phyloP scores from a whole-genome alignment of 2,797 vertebrate genomes.

The Epinephelus coioides region DNA sequence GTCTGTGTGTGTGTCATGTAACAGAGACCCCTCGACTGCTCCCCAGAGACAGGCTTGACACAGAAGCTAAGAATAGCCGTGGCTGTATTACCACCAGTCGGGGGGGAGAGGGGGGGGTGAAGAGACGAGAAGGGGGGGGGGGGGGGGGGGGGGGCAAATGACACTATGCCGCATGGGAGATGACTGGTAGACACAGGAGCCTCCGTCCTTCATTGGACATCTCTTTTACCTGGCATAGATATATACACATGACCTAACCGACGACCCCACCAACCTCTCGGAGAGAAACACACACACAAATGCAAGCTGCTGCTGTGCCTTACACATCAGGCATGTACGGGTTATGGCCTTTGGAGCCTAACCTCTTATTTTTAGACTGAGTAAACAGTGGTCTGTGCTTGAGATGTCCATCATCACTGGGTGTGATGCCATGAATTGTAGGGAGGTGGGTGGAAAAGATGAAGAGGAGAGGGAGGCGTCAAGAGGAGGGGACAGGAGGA shows the following conservation, averaged over 20 bases:
- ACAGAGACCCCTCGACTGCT: conserved; percentile 68
- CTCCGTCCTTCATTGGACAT: conserved; percentile 57
- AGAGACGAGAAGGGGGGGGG: conserved; percentile 26
- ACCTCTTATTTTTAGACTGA: conserved; percentile 83
- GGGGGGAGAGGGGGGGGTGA: conserved; percentile 12
- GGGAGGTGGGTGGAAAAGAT: conserved; percentile 50
- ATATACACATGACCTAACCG: conserved; percentile 38
- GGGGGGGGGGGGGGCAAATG: conserved; percentile 34
- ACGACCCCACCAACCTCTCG: conserved; percentile 44
- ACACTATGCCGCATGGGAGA: conserved; percentile 59
- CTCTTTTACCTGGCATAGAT: conserved; percentile 68
- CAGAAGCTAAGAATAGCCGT: conserved; percentile 84
- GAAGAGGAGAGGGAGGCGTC: conserved; percentile 44
- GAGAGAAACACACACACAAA: conserved; percentile 12
- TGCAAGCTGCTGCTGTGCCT: conserved; percentile 14
- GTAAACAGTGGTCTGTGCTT: conserved; percentile 72
- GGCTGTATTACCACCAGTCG: conserved; percentile 51
- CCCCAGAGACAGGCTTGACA: conserved; percentile 73
- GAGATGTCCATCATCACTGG: conserved; percentile 63
- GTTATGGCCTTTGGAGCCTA: conserved; percentile 68
- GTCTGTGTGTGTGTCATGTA: conserved; percentile 43
- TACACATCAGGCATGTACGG: conserved; percentile 71
- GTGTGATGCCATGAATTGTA: conserved; percentile 45
- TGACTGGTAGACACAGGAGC: conserved; percentile 55
- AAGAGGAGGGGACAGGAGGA: conserved; percentile 43